Base-by-base conservation (phyloP, 2,888 invertebrate genomes). In the Amphiduros pacificus region DNA sequence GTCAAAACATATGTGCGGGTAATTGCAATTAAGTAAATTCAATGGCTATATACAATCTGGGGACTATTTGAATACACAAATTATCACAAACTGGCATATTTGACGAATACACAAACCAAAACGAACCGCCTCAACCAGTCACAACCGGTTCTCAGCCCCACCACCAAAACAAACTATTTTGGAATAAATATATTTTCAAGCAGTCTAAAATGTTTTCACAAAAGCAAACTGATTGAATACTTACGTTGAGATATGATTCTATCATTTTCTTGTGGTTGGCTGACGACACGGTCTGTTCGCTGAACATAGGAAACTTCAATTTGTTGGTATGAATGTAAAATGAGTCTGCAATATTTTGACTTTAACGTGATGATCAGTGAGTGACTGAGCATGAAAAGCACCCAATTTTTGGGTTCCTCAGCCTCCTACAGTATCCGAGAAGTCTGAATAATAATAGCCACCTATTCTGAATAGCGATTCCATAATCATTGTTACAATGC, bases 161-260 rank as follows among this genome's bases (percentile, higher is more conserved):
- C n/a, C 20, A n/a, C 48, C n/a, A 48, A 48, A 53, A 32, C n/a
- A n/a, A n/a, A n/a, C n/a, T n/a, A n/a, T n/a, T n/a, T n/a, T n/a
- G n/a, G n/a, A n/a, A n/a, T n/a, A n/a, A n/a, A n/a, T n/a, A n/a
- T n/a, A n/a, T n/a, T n/a, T n/a, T n/a, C n/a, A n/a, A n/a, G n/a
- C n/a, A n/a, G n/a, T n/a, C n/a, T n/a, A n/a, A n/a, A n/a, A n/a
- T n/a, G n/a, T n/a, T n/a, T n/a, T n/a, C n/a, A n/a, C n/a, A n/a
- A n/a, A n/a, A n/a, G n/a, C n/a, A n/a, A n/a, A n/a, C n/a, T 5
- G n/a, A 44, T 11, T n/a, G 20, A 36, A 57, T 57, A 58, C 58
- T 58, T 26, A 58, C 58, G 32, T 36, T 58, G n/a, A 58, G n/a
- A 28, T 58, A 58, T 11, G 58, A 58, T 31, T 58, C 58, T 51